These are phyloP conservation scores for Parazoanthus darwini DNA, from an alignment of 92 coral and sea anemone genomes.

Conservation along the genomic window DNA sequence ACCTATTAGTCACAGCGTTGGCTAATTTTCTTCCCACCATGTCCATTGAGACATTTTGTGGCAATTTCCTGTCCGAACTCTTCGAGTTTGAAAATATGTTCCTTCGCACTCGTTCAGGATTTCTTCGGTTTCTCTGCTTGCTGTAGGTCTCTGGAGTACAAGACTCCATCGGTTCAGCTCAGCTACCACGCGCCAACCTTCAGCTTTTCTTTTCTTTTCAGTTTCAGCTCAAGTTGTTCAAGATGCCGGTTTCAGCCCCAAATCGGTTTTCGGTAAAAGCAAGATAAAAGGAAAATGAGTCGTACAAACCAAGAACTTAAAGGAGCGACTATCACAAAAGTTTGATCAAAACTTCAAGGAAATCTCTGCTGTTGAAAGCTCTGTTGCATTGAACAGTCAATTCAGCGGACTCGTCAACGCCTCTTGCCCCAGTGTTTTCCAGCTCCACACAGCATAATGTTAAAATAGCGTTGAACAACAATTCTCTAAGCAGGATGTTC, in stretches of 20 bases:
- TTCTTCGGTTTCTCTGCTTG: background rate
- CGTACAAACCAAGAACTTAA: background rate
- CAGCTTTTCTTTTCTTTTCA: background rate
- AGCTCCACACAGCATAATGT: background rate
- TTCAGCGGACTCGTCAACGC: background rate
- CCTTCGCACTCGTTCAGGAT: background rate
- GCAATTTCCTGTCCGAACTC: background rate
- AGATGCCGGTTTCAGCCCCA: background rate
- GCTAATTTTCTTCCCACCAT: conserved; percentile 36
- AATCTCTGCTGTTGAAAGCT: background rate
- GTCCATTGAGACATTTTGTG: conserved; percentile 6
- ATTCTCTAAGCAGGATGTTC: background rate
- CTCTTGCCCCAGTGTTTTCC: background rate
- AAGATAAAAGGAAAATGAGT: background rate
- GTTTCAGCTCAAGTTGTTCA: background rate
- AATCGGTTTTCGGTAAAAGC: background rate
- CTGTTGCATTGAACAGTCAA: background rate
- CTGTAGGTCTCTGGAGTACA: background rate
- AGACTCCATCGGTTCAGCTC: conserved; percentile 3
- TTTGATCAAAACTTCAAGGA: background rate
- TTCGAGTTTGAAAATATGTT: conserved; percentile 22
- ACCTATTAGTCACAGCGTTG: conserved; percentile 26
- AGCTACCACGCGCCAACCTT: conserved; percentile 2
- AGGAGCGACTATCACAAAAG: background rate
- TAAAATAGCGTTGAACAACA: background rate